Percentiles rank a stretch among this genome's conserved stretches.
These are phyloP conservation scores for Macroramphosus scolopax DNA, from an alignment of 2,797 vertebrate species.

Conservation along the genomic window DNA sequence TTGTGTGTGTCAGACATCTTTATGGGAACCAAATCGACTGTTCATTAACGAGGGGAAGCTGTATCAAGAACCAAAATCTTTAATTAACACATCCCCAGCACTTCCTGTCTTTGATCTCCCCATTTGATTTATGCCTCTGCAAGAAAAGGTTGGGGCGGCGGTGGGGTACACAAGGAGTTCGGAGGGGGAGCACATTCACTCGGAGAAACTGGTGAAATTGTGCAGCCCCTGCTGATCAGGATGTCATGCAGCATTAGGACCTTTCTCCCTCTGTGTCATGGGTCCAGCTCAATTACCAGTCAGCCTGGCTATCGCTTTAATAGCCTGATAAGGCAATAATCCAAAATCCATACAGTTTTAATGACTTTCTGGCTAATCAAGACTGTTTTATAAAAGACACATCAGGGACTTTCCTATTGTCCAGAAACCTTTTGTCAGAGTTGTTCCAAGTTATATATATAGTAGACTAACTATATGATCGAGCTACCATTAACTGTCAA, in stretches of 20 bases:
- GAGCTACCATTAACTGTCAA: no score
- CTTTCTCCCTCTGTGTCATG: conserved; percentile 36
- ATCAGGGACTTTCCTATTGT: conserved; percentile 58
- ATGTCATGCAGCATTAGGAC: conserved; percentile 46
- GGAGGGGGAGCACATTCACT: conserved; percentile 25
- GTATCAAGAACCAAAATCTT: conserved; percentile 81
- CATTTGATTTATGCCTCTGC: conserved; percentile 63
- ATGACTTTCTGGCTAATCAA: conserved; percentile 81
- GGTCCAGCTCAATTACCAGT: conserved; percentile 74
- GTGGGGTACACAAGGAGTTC: conserved; percentile 20
- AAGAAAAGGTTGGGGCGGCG: conserved; percentile 38
- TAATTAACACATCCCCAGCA: conserved; percentile 80
- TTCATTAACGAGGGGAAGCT: conserved; percentile 68
- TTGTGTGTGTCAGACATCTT: conserved; percentile 58
- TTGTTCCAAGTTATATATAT: conserved; percentile 18
- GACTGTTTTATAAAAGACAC: conserved; percentile 60
- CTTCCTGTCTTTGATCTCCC: conserved; percentile 73
- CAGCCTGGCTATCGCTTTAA: conserved; percentile 69
- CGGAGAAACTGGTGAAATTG: conserved; percentile 54
- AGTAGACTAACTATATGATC: no score
- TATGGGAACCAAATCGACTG: conserved; percentile 74
- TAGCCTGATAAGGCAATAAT: conserved; percentile 78
- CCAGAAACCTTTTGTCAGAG: conserved; percentile 59
- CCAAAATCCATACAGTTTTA: conserved; percentile 76
- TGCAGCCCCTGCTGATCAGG: conserved; percentile 37